Evolutionary conservation across 2,113 vertebrate species (phyloP), one percentile per base, ranked within the genome.

Genomic region (Burhinus bistriatus): DNA sequence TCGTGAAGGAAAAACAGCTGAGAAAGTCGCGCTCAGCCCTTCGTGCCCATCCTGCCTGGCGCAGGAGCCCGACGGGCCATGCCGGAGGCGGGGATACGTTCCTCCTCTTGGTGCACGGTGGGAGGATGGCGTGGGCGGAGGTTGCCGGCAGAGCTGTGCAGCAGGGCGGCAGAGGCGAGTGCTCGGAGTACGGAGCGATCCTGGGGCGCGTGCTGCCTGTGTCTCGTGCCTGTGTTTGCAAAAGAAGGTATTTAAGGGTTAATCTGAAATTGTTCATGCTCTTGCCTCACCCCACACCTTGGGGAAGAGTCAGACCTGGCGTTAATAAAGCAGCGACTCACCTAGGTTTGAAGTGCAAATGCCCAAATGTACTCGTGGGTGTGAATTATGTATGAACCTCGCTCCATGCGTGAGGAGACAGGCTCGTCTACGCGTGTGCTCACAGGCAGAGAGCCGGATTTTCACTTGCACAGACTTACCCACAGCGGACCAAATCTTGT

Each of bases 201-300:
- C 58, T 15, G 23, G 44, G 65, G 32, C 20, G 14, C 1, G 5
- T 55, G 18, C 51, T 16, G 18, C 7, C 52, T 38, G 54, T 29
- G 15, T 23, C 44, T 12, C 1, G 11, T 62, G 38, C 12, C 86
- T 55, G 59, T 61, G 70, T 70, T 58, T 42, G 71, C 55, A 49
- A 51, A 15, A 49, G 17, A 66, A 38, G 69, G 57, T 42, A 21
- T 57, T 44, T 25, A 72, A 9, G 59, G 38, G 83, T 95, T 92
- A 77, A 83, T 34, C 64, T 69, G 80, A 19, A 61, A 47, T 21
- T 19, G 12, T 25, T 61, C 5, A 0, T 51, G 77, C 68, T 76
- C 57, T 72, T 62, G 62, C 75, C 65, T 96, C 88, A 87, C 88
- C 95, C 83, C 75, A 44, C 65, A 89, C 83, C 85, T 64, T 2